Percentiles rank a stretch among this genome's conserved stretches.
phyloP scores from a whole-genome alignment of 2,888 invertebrate species.

The Meteorus cinctellus region DNA sequence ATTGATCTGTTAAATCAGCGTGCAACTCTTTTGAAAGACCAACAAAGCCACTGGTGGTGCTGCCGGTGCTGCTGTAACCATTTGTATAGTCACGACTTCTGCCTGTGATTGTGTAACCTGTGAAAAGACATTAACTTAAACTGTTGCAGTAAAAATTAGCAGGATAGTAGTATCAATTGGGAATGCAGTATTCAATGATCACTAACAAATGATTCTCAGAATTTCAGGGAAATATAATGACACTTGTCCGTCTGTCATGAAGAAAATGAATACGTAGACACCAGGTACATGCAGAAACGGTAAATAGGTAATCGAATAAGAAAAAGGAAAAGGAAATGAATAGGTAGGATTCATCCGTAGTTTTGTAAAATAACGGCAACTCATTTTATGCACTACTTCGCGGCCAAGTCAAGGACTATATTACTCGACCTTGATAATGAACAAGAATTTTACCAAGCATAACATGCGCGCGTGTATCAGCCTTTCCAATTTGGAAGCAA shows the following conservation, averaged over 20 bases:
- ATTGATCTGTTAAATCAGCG: constrained; percentile 21
- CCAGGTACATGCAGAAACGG: too few relatives aligned
- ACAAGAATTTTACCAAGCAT: constrained; percentile 25
- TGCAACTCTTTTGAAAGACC: constrained; percentile 35
- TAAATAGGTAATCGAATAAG: neutral
- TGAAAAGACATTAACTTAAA: neutral
- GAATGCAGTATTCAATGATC: too few relatives aligned
- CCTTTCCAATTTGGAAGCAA: constrained; percentile 38
- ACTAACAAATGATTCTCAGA: too few relatives aligned
- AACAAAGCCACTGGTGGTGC: constrained; percentile 41
- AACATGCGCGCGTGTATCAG: constrained; percentile 14
- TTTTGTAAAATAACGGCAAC: constrained; percentile 29
- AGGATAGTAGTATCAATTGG: too few relatives aligned
- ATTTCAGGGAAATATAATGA: too few relatives aligned
- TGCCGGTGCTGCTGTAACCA: constrained; percentile 43
- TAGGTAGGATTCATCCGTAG: neutral
- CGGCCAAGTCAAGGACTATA: neutral
- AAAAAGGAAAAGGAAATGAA: neutral
- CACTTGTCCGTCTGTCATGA: too few relatives aligned
- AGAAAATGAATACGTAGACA: too few relatives aligned
- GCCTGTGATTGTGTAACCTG: constrained; percentile 56
- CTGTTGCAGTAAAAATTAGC: constrained; percentile 31
- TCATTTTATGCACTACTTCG: constrained; percentile 33
- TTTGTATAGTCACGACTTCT: constrained; percentile 54
- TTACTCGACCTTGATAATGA: constrained; percentile 30